phyloP scores from a whole-genome alignment of 2,797 vertebrate species.

The Artibeus lituratus region DNA sequence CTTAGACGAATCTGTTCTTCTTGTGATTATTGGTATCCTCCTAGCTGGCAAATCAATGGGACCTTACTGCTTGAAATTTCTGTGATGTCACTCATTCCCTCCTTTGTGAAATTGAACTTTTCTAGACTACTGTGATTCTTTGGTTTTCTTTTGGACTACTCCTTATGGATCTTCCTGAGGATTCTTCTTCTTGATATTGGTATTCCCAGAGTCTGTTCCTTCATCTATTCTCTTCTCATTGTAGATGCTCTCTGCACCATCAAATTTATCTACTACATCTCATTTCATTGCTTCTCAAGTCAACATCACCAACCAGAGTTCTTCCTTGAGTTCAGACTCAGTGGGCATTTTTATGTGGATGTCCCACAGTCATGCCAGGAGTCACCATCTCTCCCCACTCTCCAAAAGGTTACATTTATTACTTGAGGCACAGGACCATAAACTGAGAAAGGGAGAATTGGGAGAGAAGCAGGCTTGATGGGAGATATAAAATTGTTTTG shows the following conservation, averaged over 20 bases:
- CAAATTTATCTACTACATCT: not conserved
- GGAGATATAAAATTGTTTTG: not conserved
- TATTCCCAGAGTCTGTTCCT: not conserved
- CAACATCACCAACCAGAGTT: not conserved
- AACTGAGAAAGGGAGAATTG: not conserved
- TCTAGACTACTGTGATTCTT: not conserved
- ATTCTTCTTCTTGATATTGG: not conserved
- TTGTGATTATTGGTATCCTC: not conserved
- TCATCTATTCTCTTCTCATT: not conserved
- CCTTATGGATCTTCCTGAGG: not conserved
- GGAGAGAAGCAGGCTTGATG: not conserved
- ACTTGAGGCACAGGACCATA: not conserved
- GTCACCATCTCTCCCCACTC: not conserved
- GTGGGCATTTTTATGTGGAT: not conserved
- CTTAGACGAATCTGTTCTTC: not conserved
- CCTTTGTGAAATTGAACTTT: constrained; percentile 11
- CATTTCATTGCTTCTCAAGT: not conserved
- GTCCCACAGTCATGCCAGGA: not conserved
- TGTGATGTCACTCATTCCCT: not conserved
- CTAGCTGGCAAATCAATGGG: not conserved
- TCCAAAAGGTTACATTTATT: not conserved
- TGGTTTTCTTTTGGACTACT: not conserved
- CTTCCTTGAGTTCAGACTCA: not conserved
- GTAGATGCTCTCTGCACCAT: not conserved
- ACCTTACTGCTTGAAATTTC: not conserved